phyloP scores from a whole-genome alignment of 2,113 vertebrate genomes.

The Nettapus auritus region DNA sequence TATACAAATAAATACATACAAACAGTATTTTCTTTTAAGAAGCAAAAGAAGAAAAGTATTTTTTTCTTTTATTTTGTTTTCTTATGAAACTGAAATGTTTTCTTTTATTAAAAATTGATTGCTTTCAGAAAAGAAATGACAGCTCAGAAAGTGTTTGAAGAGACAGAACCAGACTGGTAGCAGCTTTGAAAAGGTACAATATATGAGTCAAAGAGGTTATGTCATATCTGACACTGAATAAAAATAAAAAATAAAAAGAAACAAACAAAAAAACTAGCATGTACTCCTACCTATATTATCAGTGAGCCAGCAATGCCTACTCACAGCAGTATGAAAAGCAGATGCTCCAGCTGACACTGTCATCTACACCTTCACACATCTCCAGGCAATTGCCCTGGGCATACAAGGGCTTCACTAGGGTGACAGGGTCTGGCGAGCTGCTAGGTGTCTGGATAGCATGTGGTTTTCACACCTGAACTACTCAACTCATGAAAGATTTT shows the following conservation, averaged over 20 bases:
- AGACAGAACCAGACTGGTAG: neutral
- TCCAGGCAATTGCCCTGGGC: neutral
- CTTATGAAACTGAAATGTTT: neutral
- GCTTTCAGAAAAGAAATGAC: neutral
- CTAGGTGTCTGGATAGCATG: neutral
- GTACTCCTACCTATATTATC: neutral
- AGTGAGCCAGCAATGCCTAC: neutral
- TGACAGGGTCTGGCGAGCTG: neutral
- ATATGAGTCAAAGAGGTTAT: neutral
- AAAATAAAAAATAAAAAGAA: neutral
- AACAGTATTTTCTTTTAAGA: neutral
- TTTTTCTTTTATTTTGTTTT: neutral
- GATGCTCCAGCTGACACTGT: neutral
- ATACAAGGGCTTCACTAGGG: neutral
- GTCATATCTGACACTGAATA: neutral
- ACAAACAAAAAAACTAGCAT: rapidly evolving
- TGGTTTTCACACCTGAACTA: neutral
- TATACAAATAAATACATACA: neutral
- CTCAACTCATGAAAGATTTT: neutral
- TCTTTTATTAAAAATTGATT: neutral
- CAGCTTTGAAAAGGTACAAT: neutral
- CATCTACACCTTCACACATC: neutral
- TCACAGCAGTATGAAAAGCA: neutral
- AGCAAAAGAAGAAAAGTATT: neutral
- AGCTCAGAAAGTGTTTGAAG: neutral